These are phyloP conservation scores for Drosophila repletoides DNA, from an alignment of 1,140 invertebrate genomes.

Conservation along the genomic window DNA sequence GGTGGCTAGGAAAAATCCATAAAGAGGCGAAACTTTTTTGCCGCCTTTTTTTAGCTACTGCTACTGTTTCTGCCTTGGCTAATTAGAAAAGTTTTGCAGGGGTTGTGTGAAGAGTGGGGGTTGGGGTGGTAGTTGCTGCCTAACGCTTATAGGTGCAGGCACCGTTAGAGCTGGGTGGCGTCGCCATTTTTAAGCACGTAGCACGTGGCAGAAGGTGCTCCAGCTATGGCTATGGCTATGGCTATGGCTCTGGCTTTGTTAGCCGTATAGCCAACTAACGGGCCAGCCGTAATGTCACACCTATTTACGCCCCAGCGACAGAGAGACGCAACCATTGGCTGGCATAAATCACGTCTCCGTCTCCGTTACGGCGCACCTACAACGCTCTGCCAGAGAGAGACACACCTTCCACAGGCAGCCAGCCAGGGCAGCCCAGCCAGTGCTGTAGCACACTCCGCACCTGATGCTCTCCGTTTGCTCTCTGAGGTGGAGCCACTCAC, in stretches of 20 bases:
- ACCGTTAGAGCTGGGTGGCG: conserved; percentile 32
- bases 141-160: conserved; percentile 66
- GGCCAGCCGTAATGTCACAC: conserved; percentile 66
- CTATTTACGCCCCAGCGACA: conserved; percentile 61
- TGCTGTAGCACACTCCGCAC: conserved; percentile 44
- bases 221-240: too few relatives aligned
- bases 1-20: conserved; percentile 71
- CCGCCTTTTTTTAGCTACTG: conserved; percentile 12
- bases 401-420: conserved; percentile 61
- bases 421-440: conserved; percentile 8
- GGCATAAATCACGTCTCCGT: conserved; percentile 77
- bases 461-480: conserved; percentile 48
- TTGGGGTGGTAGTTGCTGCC: conserved; percentile 7
- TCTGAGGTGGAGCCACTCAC: conserved; percentile 61
- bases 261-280: conserved; percentile 59
- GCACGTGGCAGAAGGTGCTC: conserved; percentile 59
- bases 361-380: conserved; percentile 69
- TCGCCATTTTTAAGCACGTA: conserved; percentile 76
- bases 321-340: conserved; percentile 82
- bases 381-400: too few relatives aligned
- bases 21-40: conserved; percentile 69
- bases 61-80: conserved; percentile 43
- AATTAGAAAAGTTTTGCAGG: conserved; percentile 67
- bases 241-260: conserved; percentile 41
- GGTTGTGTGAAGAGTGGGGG: not conserved